Conservation (phyloP, 2,888 invertebrate genomes). For the Drosophila picticornis region DNA sequence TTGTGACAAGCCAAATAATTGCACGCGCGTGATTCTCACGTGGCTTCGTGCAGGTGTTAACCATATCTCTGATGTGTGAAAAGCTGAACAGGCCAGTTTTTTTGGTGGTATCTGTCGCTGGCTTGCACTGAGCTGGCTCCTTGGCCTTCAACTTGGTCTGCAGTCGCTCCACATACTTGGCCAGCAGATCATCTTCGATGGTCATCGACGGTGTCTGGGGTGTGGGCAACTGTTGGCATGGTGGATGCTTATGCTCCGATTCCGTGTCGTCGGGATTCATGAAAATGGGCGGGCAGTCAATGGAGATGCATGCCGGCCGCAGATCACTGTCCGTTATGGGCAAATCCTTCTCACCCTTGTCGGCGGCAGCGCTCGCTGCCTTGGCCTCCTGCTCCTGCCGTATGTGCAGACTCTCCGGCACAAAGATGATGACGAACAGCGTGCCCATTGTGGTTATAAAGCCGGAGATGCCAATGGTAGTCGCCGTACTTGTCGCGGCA, state of each 20-base stretch:
- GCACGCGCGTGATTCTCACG: conserved; percentile 82
- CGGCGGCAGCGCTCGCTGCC: conserved; percentile 14
- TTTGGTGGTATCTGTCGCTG: conserved; percentile 19
- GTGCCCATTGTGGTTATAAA: conserved; percentile 72
- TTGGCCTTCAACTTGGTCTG: conserved; percentile 35
- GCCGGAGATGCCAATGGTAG: conserved; percentile 81
- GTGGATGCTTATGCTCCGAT: conserved; percentile 3
- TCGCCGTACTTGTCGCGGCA: conserved; percentile 80
- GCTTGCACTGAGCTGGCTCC: conserved; percentile 13
- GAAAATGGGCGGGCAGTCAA: conserved; percentile 49
- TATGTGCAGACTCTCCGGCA: conserved; percentile 82
- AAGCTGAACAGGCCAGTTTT: conserved; percentile 75
- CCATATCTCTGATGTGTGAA: conserved; percentile 81
- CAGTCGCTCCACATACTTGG: conserved; percentile 71
- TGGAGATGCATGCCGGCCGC: conserved; percentile 51
- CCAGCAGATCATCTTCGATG: conserved; percentile 56
- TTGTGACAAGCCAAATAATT: conserved; percentile 83
- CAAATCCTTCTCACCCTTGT: conserved; percentile 43
- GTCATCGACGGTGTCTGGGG: conserved; percentile 49
- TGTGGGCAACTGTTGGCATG: conserved; percentile 48
- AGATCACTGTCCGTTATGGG: conserved; percentile 49
- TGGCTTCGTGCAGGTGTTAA: conserved; percentile 80
- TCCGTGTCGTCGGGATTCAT: conserved; percentile 32
- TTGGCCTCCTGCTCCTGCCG: conserved; percentile 42
- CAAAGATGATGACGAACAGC: conserved; percentile 71